phyloP scores from a whole-genome alignment of 2,113 vertebrate species.

The Nothobranchius furzeri region DNA sequence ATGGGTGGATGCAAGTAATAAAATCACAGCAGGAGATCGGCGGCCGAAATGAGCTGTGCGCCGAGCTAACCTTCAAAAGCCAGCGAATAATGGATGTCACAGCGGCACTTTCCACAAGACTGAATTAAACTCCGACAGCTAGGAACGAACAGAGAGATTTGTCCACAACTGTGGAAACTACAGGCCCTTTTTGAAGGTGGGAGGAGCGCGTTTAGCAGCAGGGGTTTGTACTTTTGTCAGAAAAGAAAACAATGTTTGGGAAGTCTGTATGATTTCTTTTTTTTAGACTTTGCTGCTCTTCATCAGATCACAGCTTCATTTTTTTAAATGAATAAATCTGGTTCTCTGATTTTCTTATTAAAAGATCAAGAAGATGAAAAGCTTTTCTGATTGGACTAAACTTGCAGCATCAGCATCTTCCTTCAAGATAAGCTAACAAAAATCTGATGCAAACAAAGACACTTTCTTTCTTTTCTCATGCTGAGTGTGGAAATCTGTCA shows the following conservation, averaged over 20 bases:
- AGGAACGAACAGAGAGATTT: slow-evolving; percentile 41
- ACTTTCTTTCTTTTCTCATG: no score
- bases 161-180: slow-evolving; percentile 42
- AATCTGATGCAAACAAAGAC: no score
- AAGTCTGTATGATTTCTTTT: slow-evolving; percentile 28
- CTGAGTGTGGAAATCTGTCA: no score
- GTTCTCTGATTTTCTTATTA: no score
- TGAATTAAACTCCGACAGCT: slow-evolving; percentile 25
- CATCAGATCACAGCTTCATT: no score
- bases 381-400: no score
- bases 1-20: slow-evolving; percentile 56
- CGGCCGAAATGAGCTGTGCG: slow-evolving; percentile 30
- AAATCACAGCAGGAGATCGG: slow-evolving; percentile 24
- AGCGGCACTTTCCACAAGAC: slow-evolving; percentile 25
- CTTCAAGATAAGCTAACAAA: no score
- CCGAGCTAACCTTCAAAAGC: slow-evolving; percentile 41
- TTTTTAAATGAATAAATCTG: no score
- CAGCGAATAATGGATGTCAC: slow-evolving; percentile 34
- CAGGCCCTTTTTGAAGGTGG: slow-evolving; percentile 13
- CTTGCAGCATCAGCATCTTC: no score
- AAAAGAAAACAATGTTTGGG: neutral
- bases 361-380: no score
- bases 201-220: slow-evolving; percentile 15
- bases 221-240: slow-evolving; percentile 29
- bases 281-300: neutral